These are phyloP conservation scores for Abrostola triplasia DNA, from an alignment of 2,888 invertebrate genomes.

Conservation along the genomic window DNA sequence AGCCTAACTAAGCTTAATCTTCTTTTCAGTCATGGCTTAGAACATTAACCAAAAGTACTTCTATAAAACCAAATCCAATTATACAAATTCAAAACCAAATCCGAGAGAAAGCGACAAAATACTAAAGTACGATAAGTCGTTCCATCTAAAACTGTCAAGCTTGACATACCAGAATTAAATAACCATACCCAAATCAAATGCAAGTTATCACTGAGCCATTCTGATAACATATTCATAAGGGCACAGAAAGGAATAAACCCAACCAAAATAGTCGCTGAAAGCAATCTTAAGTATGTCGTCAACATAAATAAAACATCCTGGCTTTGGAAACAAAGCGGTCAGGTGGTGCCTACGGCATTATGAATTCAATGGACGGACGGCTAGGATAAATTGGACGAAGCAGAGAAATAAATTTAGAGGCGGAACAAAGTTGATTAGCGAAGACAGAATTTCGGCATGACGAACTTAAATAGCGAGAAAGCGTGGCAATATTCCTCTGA, in stretches of 20 bases:
- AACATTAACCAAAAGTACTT: no score
- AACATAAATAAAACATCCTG: constrained; percentile 2
- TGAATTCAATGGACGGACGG: background rate
- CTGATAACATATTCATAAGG: background rate
- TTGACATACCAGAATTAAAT: background rate
- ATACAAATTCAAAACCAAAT: no score
- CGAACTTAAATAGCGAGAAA: background rate
- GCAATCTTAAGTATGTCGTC: background rate
- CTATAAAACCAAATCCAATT: no score
- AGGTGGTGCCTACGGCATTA: background rate
- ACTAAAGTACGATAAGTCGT: no score
- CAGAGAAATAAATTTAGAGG: background rate
- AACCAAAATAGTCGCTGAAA: background rate
- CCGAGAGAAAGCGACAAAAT: no score
- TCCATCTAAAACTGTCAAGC: no score
- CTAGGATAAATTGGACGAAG: background rate
- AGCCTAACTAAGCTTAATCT: no score
- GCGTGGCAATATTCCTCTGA: no score
- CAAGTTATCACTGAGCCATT: background rate
- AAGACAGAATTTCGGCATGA: background rate
- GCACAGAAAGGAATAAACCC: background rate
- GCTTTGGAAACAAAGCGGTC: background rate
- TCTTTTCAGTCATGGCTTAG: no score
- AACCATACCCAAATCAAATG: background rate
- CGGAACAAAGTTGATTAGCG: background rate